phyloP scores from a whole-genome alignment of 2,888 invertebrate species.

The Athrips mouffetella region DNA sequence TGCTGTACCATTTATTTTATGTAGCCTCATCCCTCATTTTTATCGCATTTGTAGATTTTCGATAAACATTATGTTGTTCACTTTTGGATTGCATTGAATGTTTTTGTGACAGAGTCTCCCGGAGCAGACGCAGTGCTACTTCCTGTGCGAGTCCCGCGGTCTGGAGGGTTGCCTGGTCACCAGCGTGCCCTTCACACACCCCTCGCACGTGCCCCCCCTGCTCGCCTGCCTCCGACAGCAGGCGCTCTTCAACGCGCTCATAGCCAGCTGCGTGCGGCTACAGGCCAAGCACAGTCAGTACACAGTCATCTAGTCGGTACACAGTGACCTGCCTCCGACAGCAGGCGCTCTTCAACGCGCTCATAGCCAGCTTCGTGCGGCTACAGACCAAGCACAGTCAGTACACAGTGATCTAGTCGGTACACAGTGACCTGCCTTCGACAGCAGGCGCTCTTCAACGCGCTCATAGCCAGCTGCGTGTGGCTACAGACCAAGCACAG shows the following conservation, averaged over 20 bases:
- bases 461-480: conserved; percentile 92
- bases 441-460: conserved; percentile 95
- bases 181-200: conserved; percentile 95
- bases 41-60: too few relatives aligned
- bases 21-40: too few relatives aligned
- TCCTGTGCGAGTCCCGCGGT: conserved; percentile 89
- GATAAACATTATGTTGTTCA: too few relatives aligned
- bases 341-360: conserved; percentile 94
- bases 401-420: too few relatives aligned
- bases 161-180: conserved; percentile 85
- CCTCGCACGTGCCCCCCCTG: conserved; percentile 93
- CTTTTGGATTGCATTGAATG: too few relatives aligned
- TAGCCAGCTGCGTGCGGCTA: conserved; percentile 92
- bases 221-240: conserved; percentile 91
- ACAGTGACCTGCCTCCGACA: conserved; percentile 82
- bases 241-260: conserved; percentile 92
- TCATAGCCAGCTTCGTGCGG: conserved; percentile 92
- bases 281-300: conserved; percentile 86
- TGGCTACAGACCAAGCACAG: conserved; percentile 88
- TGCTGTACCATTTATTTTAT: too few relatives aligned
- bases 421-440: conserved; percentile 77
- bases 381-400: conserved; percentile 87
- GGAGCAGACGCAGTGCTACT: conserved; percentile 96
- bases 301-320: too few relatives aligned
- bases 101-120: conserved; percentile 84